Evolutionary conservation across 1,140 invertebrate species (phyloP), one percentile per base, ranked within the genome.

Genomic region (Archivesica marissinica): DNA sequence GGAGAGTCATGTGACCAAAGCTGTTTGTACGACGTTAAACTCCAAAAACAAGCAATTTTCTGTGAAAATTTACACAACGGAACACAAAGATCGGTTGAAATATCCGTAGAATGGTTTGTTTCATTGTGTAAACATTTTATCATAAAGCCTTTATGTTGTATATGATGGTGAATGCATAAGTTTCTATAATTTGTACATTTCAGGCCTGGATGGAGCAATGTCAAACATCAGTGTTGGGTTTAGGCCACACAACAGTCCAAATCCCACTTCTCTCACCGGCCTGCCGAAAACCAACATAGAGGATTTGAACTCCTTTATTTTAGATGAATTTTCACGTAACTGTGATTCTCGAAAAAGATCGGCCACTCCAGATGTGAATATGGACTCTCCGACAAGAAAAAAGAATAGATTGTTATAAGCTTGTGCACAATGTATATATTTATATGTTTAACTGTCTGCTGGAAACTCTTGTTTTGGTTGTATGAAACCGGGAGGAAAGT

Each of bases 241-340:
- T 66, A 78, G 81, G 38, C 85, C 88, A 54, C 85, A 87, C 0
- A 88, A 78, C 68, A 66, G 77, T 64, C 64, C 84, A 83, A 74
- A 84, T 47, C 52, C 76, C 50, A 39, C 75, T 41, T 30, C 85
- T 54, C 64, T 83, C n/a, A 47, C 59, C 72, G 79, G 72, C 76
- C 54, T 77, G 50, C 35, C 84, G 61, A 88, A 89, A 85, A 89
- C 87, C 83, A 88, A 89, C 82, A 89, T 94, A 25, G 95, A 96
- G 39, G 96, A 97, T 92, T 94, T 97, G 80, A 96, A 96, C 93
- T 95, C 96, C 87, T 97, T 97, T 93, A 96, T 97, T 91, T 95
- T 95, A 88, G 96, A 96, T 89, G 96, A 97, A 94, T 96, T 96
- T 91, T 96, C 96, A 78, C 95, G 96, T 76, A 96, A 97, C 88